Evolutionary conservation across 2,113 vertebrate species (phyloP).

Genomic region (Gambusia affinis): DNA sequence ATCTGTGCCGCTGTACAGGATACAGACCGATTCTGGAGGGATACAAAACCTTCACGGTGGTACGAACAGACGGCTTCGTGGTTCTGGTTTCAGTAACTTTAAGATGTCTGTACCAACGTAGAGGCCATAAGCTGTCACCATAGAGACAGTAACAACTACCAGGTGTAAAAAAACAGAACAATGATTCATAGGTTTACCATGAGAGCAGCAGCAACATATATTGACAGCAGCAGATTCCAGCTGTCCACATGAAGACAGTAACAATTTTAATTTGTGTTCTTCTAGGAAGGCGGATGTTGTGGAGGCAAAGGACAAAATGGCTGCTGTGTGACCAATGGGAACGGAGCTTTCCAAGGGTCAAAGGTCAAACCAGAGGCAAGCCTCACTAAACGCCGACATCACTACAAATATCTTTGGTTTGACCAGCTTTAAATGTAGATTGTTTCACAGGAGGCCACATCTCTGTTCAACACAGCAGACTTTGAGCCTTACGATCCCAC

Average conservation of each 20-base stretch:
- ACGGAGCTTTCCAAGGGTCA: conserved; percentile 30
- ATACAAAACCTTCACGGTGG: conserved; percentile 88
- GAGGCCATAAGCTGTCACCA: too few species aligned
- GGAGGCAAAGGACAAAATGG: conserved; percentile 71
- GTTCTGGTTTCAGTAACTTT: too few species aligned
- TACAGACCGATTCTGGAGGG: conserved; percentile 94
- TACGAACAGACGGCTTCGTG: conserved; percentile 61
- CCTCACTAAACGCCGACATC: not conserved
- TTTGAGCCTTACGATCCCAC: conserved; percentile 92
- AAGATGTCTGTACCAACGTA: too few species aligned
- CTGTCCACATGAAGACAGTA: too few species aligned
- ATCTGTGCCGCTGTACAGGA: conserved; percentile 95
- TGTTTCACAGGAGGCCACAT: conserved; percentile 4
- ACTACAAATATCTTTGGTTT: too few species aligned
- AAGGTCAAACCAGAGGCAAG: conserved; percentile 5
- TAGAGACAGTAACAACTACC: too few species aligned
- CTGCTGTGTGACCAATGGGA: conserved; percentile 80
- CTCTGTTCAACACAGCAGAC: conserved; percentile 77
- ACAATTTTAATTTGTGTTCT: not conserved
- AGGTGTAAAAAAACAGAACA: too few species aligned
- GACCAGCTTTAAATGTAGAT: not conserved
- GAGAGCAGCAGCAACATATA: too few species aligned
- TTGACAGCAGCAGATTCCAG: too few species aligned
- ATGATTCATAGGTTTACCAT: too few species aligned
- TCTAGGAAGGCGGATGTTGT: conserved; percentile 82